Evolutionary conservation across 2,113 vertebrate species (phyloP).

Genomic region (Sapayoa aenigma): DNA sequence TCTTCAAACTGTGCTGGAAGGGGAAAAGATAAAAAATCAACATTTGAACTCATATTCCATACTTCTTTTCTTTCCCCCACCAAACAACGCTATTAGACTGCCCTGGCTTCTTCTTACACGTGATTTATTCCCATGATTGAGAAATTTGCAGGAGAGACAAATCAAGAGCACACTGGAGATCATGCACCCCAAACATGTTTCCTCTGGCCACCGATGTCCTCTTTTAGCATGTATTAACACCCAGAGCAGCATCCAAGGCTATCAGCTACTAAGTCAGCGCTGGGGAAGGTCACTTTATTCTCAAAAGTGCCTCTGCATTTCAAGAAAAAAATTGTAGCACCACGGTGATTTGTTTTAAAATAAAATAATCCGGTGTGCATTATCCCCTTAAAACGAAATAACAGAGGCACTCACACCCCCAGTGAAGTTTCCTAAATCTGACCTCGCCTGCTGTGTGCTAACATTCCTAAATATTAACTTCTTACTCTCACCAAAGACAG

Average conservation of each 20-base stretch:
- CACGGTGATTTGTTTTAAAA: conserved; percentile 80
- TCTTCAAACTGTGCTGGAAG: conserved; percentile 67
- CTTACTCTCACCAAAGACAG: conserved; percentile 37
- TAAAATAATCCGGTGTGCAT: conserved; percentile 72
- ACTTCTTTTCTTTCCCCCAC: conserved; percentile 63
- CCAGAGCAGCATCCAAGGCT: conserved; percentile 71
- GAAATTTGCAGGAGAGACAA: conserved; percentile 67
- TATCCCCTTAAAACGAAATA: conserved; percentile 74
- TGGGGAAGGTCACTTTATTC: conserved; percentile 82
- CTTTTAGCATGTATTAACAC: conserved; percentile 41
- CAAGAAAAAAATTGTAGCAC: conserved; percentile 79
- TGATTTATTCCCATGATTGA: conserved; percentile 14
- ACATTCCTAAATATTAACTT: conserved; percentile 18
- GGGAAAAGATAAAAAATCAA: conserved; percentile 69
- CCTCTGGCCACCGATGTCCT: conserved; percentile 39
- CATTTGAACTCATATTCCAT: conserved; percentile 54
- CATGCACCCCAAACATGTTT: conserved; percentile 45
- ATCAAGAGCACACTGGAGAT: conserved; percentile 58
- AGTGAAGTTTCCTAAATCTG: conserved; percentile 57
- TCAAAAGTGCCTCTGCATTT: conserved; percentile 78
- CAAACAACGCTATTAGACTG: conserved; percentile 52
- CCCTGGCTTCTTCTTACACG: conserved; percentile 36
- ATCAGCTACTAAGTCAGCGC: conserved; percentile 69
- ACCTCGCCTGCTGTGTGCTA: conserved; percentile 61
- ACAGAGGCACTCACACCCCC: conserved; percentile 75